These are phyloP conservation scores for Sminthurides bifidus DNA, from an alignment of 1,140 invertebrate genomes.

Conservation along the genomic window DNA sequence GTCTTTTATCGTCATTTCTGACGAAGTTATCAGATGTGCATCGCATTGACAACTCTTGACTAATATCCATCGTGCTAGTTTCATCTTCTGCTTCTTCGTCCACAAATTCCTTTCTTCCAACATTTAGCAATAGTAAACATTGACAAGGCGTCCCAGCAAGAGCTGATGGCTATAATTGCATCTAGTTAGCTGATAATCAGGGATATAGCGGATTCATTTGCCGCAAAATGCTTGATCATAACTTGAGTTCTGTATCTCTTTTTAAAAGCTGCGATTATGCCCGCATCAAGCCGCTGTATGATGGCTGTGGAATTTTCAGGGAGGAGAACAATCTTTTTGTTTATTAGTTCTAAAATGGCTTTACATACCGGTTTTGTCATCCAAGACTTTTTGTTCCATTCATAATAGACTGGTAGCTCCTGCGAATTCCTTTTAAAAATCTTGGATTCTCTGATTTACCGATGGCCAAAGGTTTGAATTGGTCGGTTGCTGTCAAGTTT, in stretches of 20 bases:
- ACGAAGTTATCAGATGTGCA: too few relatives aligned
- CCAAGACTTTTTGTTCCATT: conserved; percentile 33
- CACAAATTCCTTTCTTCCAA: too few relatives aligned
- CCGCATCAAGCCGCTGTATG: conserved; percentile 41
- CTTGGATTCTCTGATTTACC: conserved; percentile 32
- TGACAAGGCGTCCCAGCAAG: too few relatives aligned
- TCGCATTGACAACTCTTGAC: too few relatives aligned
- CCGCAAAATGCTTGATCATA: too few relatives aligned
- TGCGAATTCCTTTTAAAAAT: conserved; percentile 32
- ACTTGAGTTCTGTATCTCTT: conserved; percentile 1
- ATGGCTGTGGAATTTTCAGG: conserved; percentile 39
- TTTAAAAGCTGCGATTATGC: conserved; percentile 37
- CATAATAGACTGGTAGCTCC: conserved; percentile 25
- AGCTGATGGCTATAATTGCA: too few relatives aligned
- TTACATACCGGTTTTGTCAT: conserved; percentile 29
- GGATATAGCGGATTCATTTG: too few relatives aligned
- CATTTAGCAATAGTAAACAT: too few relatives aligned
- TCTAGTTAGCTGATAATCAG: too few relatives aligned
- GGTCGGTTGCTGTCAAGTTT: conserved; percentile 34
- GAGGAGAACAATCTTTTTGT: conserved; percentile 38
- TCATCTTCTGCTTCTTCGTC: too few relatives aligned
- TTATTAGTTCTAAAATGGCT: conserved; percentile 28
- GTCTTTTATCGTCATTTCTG: too few relatives aligned
- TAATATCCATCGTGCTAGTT: too few relatives aligned
- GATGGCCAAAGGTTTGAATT: conserved; percentile 32